phyloP scores from a whole-genome alignment of 2,797 vertebrate species.

The Falco biarmicus region DNA sequence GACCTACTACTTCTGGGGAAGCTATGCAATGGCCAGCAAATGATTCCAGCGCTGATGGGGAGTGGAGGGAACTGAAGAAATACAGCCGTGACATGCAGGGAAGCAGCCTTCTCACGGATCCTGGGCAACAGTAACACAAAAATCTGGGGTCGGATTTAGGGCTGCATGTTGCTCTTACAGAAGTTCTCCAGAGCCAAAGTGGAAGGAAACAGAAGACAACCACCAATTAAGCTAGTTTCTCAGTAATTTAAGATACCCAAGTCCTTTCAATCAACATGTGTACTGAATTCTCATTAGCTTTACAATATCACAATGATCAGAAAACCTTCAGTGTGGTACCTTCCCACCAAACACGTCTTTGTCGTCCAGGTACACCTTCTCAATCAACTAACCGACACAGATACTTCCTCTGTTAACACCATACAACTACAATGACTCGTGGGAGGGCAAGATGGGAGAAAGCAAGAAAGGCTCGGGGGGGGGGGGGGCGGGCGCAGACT shows the following conservation, averaged over 20 bases:
- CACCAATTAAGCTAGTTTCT: background rate
- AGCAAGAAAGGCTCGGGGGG: background rate
- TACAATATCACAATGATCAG: background rate
- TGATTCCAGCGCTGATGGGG: background rate
- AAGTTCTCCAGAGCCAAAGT: background rate
- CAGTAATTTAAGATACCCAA: background rate
- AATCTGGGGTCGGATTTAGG: background rate
- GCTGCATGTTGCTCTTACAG: background rate
- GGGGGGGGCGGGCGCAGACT: background rate
- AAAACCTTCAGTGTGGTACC: background rate
- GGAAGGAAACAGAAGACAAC: background rate
- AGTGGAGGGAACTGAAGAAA: background rate
- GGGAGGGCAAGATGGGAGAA: background rate
- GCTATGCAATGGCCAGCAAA: background rate
- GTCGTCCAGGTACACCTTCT: background rate
- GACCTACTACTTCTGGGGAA: background rate
- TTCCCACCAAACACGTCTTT: background rate
- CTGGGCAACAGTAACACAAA: background rate
- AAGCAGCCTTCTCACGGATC: background rate
- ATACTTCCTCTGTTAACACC: background rate
- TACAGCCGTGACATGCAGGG: background rate
- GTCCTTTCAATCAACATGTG: background rate
- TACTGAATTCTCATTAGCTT: constrained; percentile 12
- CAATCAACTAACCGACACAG: background rate
- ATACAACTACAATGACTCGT: background rate